These are phyloP conservation scores for Nylanderia fulva DNA, from an alignment of 1,140 invertebrate species.

Conservation along the genomic window DNA sequence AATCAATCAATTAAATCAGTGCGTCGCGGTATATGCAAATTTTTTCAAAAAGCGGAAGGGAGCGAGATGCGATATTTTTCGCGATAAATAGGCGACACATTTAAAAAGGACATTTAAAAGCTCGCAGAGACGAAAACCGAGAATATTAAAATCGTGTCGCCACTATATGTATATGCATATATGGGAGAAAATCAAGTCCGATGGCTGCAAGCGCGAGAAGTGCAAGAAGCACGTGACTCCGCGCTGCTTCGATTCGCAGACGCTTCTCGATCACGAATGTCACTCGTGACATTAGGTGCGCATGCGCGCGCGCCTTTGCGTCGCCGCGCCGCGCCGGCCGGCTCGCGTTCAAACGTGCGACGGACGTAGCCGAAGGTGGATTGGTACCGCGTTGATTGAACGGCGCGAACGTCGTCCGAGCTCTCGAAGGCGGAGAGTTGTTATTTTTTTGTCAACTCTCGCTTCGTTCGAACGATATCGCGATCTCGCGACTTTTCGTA, in stretches of 20 bases:
- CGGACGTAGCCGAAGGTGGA: constrained; percentile 18
- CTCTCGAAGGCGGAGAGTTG: not conserved
- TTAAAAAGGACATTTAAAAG: not conserved
- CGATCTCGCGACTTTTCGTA: constrained; percentile 16
- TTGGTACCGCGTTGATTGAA: constrained; percentile 22
- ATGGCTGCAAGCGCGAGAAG: constrained; percentile 44
- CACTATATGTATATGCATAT: no score
- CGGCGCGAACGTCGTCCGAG: constrained; percentile 21
- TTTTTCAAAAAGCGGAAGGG: no score
- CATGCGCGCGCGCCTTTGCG: constrained; percentile 5
- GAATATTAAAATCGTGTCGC: no score
- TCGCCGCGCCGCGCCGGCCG: constrained; percentile 6
- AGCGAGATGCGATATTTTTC: not conserved
- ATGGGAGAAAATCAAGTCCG: constrained; percentile 8
- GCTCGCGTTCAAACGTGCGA: constrained; percentile 45
- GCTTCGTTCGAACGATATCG: not conserved
- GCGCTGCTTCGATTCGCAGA: constrained; percentile 52
- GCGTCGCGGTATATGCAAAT: no score
- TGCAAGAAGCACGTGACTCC: constrained; percentile 54
- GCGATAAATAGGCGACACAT: no score
- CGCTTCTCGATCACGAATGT: constrained; percentile 64
- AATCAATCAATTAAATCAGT: no score
- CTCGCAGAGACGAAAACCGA: no score
- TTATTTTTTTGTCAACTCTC: not conserved
- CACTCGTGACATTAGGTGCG: constrained; percentile 47